phyloP scores from a whole-genome alignment of 2,888 invertebrate genomes.

The Myopa tessellatipennis region DNA sequence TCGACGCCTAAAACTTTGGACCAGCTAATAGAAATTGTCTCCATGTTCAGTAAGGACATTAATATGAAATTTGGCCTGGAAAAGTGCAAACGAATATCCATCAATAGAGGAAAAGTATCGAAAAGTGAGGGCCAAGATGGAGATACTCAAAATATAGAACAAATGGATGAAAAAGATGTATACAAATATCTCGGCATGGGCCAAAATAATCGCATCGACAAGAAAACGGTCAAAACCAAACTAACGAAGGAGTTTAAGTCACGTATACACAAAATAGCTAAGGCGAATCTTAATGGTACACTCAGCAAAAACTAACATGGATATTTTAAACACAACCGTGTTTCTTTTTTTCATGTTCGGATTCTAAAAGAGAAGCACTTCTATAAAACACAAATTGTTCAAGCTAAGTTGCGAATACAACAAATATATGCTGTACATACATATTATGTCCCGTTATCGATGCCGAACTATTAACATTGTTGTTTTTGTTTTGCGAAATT shows the following conservation, averaged over 20 bases:
- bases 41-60: constrained; percentile 37
- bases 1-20: constrained; percentile 27
- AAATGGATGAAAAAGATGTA: no score
- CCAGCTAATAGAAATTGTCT: constrained; percentile 31
- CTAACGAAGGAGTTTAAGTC: constrained; percentile 34
- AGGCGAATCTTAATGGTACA: constrained; percentile 27
- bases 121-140: constrained; percentile 7
- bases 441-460: no score
- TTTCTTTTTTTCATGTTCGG: no score
- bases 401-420: no score
- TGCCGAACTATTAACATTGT: no score
- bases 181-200: constrained; percentile 41
- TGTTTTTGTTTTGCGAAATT: no score
- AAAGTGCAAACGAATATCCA: constrained; percentile 38
- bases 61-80: constrained; percentile 41
- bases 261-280: constrained; percentile 32
- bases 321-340: no score
- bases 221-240: constrained; percentile 28
- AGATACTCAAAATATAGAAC: constrained; percentile 15
- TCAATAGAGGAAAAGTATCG: constrained; percentile 36
- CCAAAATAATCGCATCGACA: no score
- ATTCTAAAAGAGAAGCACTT: no score
- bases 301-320: no score
- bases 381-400: no score
- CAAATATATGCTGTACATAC: no score